Base-by-base conservation (phyloP, 1,140 invertebrate genomes). In the Melipona quadrifasciata region DNA sequence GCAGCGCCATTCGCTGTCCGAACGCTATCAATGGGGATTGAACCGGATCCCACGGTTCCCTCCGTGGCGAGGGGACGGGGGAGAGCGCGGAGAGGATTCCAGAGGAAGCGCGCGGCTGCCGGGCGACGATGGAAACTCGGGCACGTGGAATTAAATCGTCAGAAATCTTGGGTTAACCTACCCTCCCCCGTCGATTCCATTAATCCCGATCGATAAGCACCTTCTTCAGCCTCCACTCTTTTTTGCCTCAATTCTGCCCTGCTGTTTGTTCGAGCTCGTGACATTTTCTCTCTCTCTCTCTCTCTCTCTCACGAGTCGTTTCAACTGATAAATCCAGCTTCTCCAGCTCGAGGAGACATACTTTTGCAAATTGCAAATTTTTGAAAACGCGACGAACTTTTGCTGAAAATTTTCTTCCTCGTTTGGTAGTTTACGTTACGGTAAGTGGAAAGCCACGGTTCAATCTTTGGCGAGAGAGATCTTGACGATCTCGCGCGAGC, bases 61-160 rank as follows among this genome's bases (percentile, higher is more conserved):
- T n/a, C n/a, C 64, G 27, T n/a, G 16, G 53, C 0, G 4, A 21
- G 67, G 74, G 39, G 81, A 70, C 68, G 80, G 34, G 67, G 24
- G 86, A 83, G 57, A 77, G 84, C 77, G 75, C 58, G 80, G 55
- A 57, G 55, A 65, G 27, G 27, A 65, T 16, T 17, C n/a, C n/a
- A 27, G 53, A 55, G 53, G 53, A 19, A 21, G 17, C 17, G 55
- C 5, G 2, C 67, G 77, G 77, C 39, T 87, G 82, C 65, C 82
- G 74, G 14, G 47, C 77, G 86, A 85, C 87, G 87, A 89, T 86
- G 76, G 87, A 86, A 88, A 86, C 84, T 64, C 87, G 65, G 31
- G 27, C 73, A 57, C 58, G 21, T 53, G 70, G 82, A 89, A 90
- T 90, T 90, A 90, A 90, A 90, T 89, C 79, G 87, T 82, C 82